Percentiles rank a stretch among this genome's conserved stretches.
These are phyloP conservation scores for Zoanthus gigantus DNA, from an alignment of 92 coral and sea anemone species.

Conservation along the genomic window DNA sequence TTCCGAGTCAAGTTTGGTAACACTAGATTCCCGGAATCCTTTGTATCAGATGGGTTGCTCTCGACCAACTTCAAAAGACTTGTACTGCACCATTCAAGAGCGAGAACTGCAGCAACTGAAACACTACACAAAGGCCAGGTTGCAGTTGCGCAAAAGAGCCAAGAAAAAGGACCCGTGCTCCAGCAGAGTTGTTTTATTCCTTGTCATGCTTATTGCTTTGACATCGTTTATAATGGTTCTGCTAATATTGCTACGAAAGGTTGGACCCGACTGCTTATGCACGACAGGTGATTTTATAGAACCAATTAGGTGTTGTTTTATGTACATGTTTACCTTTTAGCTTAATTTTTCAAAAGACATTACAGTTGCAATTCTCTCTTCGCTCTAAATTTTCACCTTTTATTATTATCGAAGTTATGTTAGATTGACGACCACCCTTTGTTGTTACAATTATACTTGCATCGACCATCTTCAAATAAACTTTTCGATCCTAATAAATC, in stretches of 20 bases:
- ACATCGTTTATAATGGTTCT: constrained; percentile 35
- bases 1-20: neutral
- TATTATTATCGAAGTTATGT: too few species aligned
- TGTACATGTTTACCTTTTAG: too few species aligned
- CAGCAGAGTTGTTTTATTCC: neutral
- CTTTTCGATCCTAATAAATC: too few species aligned
- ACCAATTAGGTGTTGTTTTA: neutral
- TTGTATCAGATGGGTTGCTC: neutral
- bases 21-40: constrained; percentile 17
- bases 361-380: too few species aligned
- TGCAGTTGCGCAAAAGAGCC: neutral
- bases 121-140: neutral
- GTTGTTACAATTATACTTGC: too few species aligned
- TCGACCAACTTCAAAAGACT: constrained; percentile 11
- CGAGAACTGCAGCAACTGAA: neutral
- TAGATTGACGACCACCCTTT: too few species aligned
- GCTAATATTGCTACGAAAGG: constrained; percentile 26
- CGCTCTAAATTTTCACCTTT: too few species aligned
- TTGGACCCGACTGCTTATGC: constrained; percentile 30
- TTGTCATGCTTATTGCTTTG: neutral
- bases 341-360: too few species aligned
- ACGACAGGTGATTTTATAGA: neutral
- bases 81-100: constrained; percentile 37
- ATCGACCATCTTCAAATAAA: too few species aligned
- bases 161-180: neutral